Conservation (phyloP, 2,888 invertebrate genomes). For the Ferrisia virgata region DNA sequence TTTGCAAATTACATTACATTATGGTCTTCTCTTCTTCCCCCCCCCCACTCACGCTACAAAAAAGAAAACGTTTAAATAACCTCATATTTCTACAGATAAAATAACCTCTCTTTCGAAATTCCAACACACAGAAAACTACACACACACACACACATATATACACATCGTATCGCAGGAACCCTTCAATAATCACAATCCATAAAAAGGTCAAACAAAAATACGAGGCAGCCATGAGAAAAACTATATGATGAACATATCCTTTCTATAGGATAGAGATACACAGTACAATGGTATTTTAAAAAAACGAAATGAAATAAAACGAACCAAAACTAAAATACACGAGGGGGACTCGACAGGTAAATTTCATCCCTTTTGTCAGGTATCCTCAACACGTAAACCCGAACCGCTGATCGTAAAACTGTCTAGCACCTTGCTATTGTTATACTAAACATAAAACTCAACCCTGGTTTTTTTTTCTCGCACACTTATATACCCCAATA, state of each 20-base stretch:
- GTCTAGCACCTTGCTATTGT: background rate
- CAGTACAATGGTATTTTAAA: background rate
- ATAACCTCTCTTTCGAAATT: no score
- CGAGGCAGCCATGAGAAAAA: background rate
- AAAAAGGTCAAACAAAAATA: background rate
- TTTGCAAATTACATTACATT: no score
- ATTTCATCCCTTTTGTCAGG: slow-evolving; percentile 3
- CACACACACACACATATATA: no score
- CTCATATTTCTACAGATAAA: background rate
- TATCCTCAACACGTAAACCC: background rate
- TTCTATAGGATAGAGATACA: background rate
- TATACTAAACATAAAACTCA: background rate
- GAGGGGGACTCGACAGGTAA: slow-evolving; percentile 1
- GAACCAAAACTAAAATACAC: background rate
- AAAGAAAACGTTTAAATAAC: background rate
- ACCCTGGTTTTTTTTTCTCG: background rate
- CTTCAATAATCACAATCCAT: background rate
- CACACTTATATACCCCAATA: background rate
- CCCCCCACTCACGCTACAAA: no score
- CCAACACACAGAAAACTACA: no score
- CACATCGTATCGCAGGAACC: background rate
- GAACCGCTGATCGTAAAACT: background rate
- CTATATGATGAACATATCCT: background rate
- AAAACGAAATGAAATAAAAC: background rate
- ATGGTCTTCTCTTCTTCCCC: no score